phyloP scores from a whole-genome alignment of 2,113 vertebrate species.

The Naja naja region DNA sequence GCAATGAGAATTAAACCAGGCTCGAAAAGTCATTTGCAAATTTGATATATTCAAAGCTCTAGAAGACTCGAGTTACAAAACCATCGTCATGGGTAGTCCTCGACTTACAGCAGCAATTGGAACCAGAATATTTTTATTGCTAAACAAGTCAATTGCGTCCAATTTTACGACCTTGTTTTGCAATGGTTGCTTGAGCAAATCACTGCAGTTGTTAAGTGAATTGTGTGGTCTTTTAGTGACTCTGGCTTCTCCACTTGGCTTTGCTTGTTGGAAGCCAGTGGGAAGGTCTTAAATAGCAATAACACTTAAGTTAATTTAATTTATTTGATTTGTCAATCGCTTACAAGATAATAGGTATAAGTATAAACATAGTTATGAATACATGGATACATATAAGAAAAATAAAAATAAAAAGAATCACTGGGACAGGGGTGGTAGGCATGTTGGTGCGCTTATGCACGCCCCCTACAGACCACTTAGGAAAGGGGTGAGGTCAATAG shows the following conservation, averaged over 20 bases:
- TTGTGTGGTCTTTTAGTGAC: neutral
- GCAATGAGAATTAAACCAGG: slow-evolving; percentile 8
- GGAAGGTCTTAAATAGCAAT: neutral
- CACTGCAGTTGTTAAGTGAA: neutral
- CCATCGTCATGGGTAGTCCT: neutral
- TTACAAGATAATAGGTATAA: no score
- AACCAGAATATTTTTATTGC: neutral
- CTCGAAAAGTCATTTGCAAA: neutral
- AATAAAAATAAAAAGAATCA: no score
- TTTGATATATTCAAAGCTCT: neutral
- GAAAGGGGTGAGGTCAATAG: no score
- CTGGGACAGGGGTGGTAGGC: no score
- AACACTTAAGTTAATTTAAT: no score
- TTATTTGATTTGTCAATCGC: no score
- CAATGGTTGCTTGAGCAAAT: neutral
- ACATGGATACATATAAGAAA: no score
- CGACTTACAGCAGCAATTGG: neutral
- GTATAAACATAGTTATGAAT: no score
- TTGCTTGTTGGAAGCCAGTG: neutral
- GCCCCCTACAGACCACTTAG: no score
- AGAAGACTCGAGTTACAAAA: neutral
- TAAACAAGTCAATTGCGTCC: neutral
- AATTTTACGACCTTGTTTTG: neutral
- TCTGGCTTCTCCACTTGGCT: neutral
- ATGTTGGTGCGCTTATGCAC: no score